Percentiles rank a stretch among this genome's conserved stretches.
Conservation (phyloP, 2,113 vertebrate genomes). For the Dinomys branickii region DNA sequence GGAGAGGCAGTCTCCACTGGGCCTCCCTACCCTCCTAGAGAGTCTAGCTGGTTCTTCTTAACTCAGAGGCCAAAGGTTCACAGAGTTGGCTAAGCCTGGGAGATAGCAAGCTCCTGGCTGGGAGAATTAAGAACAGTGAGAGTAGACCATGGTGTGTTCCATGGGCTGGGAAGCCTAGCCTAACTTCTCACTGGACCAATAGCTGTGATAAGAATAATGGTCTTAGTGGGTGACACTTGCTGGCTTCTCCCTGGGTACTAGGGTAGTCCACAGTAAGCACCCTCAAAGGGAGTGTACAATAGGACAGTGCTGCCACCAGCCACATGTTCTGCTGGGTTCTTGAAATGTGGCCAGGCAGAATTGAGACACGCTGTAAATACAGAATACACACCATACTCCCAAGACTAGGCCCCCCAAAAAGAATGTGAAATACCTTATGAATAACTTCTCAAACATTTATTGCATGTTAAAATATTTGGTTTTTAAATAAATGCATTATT, state of each 20-base stretch:
- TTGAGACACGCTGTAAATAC: background rate
- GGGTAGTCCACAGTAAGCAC: background rate
- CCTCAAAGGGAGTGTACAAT: background rate
- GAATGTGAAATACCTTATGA: background rate
- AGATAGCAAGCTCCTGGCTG: background rate
- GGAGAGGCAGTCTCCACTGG: background rate
- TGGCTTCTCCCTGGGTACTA: background rate
- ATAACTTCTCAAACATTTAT: constrained; percentile 10
- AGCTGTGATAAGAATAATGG: background rate
- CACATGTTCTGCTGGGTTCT: background rate
- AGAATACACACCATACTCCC: background rate
- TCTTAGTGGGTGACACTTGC: background rate
- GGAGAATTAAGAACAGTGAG: constrained; percentile 22
- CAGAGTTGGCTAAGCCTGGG: background rate
- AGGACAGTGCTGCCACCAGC: fast-evolving
- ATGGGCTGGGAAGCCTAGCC: background rate
- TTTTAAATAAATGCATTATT: constrained; percentile 8
- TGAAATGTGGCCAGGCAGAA: background rate
- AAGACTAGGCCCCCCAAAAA: background rate
- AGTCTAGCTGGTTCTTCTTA: background rate
- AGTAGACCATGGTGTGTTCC: background rate
- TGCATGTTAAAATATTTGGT: background rate
- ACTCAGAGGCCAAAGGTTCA: background rate
- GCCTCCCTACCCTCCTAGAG: background rate
- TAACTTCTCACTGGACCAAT: background rate